A percentile compares a stretch with the other conserved stretches of the same genome.
Conservation (phyloP, 2,797 vertebrate genomes). For the Periophthalmus magnuspinnatus region DNA sequence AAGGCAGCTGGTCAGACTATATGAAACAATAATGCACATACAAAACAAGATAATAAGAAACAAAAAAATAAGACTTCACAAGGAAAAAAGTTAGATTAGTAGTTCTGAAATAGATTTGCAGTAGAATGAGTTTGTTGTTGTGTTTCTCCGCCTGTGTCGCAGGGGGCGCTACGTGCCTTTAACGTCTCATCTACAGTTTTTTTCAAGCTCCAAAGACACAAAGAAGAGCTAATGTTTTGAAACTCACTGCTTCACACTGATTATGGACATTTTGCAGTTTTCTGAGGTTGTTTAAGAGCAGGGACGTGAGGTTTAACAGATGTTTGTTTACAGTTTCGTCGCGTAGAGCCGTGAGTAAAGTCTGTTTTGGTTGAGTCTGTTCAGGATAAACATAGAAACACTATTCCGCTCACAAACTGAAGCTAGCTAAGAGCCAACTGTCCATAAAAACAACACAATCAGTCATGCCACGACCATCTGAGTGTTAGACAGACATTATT, state of each 20-base stretch:
- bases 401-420: neutral
- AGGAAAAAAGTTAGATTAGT: neutral
- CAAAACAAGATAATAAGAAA: neutral
- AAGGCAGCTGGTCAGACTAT: neutral
- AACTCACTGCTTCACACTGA: neutral
- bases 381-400: slow-evolving; percentile 16
- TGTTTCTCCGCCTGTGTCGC: neutral
- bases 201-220: neutral
- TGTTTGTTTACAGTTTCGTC: neutral
- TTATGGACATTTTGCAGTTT: neutral
- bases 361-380: neutral
- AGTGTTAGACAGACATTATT: neutral
- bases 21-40: neutral
- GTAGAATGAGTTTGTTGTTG: neutral
- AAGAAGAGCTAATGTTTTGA: slow-evolving; percentile 6
- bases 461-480: slow-evolving; percentile 18
- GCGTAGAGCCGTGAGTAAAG: neutral
- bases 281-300: neutral
- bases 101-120: too few relatives aligned
- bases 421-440: slow-evolving; percentile 20
- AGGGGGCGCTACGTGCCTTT: neutral
- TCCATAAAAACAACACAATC: fast-evolving
- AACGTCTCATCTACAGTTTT: neutral
- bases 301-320: too few relatives aligned
- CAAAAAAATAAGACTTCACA: neutral